A percentile compares a stretch with the other conserved stretches of the same genome.
Evolutionary conservation across 2,888 invertebrate species (phyloP).

Genomic region (Pherbina coryleti): DNA sequence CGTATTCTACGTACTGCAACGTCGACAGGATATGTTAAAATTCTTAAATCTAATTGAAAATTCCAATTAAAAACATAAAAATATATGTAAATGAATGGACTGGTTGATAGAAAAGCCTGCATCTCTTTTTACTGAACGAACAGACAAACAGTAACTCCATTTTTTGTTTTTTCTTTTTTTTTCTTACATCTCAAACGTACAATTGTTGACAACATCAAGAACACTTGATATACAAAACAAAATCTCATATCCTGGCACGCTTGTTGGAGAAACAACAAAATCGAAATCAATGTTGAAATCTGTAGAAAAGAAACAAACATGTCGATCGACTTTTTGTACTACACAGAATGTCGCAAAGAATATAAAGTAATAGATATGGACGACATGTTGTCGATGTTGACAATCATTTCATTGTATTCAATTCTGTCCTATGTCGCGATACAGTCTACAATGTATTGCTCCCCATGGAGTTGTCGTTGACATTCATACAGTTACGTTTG

Average conservation of each 20-base stretch:
- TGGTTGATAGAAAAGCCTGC: background rate
- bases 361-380: too few species aligned
- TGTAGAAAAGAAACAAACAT: background rate
- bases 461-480: too few species aligned
- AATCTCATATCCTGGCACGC: background rate
- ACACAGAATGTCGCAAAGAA: too few species aligned
- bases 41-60: background rate
- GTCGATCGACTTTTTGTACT: background rate
- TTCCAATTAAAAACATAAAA: conserved; percentile 8
- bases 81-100: background rate
- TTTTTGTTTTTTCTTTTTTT: background rate
- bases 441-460: too few species aligned
- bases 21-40: background rate
- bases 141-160: background rate
- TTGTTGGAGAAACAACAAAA: background rate
- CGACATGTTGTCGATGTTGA: too few species aligned
- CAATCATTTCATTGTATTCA: too few species aligned
- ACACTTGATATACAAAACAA: background rate
- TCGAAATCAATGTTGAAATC: background rate
- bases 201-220: conserved; percentile 8
- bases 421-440: too few species aligned
- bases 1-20: background rate
- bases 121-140: background rate
- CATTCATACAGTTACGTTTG: too few species aligned
- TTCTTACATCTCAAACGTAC: background rate